Evolutionary conservation across 2,888 invertebrate genomes (phyloP), one percentile per base, ranked within the genome.

Genomic region (Agrochola macilenta): DNA sequence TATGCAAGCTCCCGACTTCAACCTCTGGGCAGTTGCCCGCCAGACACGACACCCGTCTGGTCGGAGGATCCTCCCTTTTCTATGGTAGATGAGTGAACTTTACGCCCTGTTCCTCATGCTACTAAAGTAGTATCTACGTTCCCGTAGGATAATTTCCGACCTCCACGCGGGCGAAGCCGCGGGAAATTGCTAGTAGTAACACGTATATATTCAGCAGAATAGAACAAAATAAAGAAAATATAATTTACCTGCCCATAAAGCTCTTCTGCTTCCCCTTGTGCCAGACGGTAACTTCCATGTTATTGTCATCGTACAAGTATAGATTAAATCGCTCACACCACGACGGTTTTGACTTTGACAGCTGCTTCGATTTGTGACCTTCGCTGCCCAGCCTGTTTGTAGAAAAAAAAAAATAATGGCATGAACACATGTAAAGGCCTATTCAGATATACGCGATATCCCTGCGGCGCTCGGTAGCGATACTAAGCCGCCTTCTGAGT

Each of bases 321-420:
- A 96, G 80, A 88, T 96, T 96, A 81, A 96, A 96, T 82, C 95
- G 90, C 78, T 96, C 96, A 68, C 95, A 93, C 96, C 96, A 96
- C 78, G 92, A 92, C 23, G 94, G 90, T 78, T 95, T 95, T 9
- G 94, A 91, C 89, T 95, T 96, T 60, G 93, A 87, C 20, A 95
- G 94, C 89, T 94, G 95, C 88, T 96, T 96, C 17, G 96, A 94
- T 89, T 96, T 96, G 89, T 96, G 93, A 70, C 92, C 90, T 89
- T 96, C 96, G 76, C 90, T 91, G 69, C 96, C 96, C 88, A 96
- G 89, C 87, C 96, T 96, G 92, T 64, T 52, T 23, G 64, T 11
- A n/a, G 89, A 90, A 43, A 86, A 83, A 82, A 60, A 43, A 60
- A 52, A 12, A 57, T 57, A 57, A n/a, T 57, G 8, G 0, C 66